Conservation (phyloP, 1,140 invertebrate species). For the Pomacea maculata region DNA sequence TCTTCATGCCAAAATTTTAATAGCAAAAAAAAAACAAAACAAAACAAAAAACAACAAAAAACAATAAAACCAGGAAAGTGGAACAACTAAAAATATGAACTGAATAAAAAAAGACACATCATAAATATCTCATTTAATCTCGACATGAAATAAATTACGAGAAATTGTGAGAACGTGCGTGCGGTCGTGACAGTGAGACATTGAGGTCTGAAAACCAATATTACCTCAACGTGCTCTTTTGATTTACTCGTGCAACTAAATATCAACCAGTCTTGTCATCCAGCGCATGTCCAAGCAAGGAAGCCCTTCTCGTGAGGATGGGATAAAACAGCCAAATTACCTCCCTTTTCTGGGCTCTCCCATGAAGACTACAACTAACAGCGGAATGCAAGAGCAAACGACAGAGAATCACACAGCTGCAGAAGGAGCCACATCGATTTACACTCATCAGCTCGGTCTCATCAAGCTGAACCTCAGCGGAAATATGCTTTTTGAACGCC, state of each 20-base stretch:
- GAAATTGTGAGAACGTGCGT: constrained; percentile 4
- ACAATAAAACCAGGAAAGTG: no score
- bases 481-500: no score
- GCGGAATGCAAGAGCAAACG: no score
- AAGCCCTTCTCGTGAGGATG: no score
- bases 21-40: not conserved
- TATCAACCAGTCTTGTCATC: not conserved
- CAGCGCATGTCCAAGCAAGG: not conserved
- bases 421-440: no score
- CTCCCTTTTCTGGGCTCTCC: no score
- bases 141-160: constrained; percentile 1
- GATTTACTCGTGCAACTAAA: not conserved
- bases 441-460: no score
- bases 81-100: not conserved
- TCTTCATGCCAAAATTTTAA: no score
- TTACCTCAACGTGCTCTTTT: not conserved
- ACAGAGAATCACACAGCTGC: no score
- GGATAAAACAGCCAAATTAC: no score
- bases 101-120: not conserved
- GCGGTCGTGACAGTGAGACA: constrained; percentile 8
- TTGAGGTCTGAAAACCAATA: not conserved
- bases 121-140: not conserved
- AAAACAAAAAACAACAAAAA: not conserved
- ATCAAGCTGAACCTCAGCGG: no score
- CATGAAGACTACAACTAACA: no score